A percentile compares a stretch with the other conserved stretches of the same genome.
Conservation (phyloP, 2,797 vertebrate species). For the Labeo calbasu region DNA sequence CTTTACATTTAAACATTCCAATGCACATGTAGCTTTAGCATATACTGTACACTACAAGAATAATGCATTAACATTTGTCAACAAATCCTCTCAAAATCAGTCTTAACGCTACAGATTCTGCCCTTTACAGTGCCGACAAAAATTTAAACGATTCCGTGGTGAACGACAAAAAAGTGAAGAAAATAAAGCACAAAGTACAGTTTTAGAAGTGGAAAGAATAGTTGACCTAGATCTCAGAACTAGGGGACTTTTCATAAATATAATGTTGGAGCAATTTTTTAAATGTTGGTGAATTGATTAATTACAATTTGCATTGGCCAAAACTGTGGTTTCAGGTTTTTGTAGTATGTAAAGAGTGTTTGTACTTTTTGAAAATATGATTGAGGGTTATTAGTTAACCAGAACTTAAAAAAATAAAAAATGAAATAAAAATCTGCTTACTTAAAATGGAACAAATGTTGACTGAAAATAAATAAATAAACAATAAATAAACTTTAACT, state of each 20-base stretch:
- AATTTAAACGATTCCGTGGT: neutral
- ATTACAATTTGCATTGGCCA: neutral
- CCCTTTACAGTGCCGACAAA: neutral
- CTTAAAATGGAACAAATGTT: neutral
- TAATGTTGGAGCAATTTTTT: neutral
- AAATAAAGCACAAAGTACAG: neutral
- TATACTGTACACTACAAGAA: neutral
- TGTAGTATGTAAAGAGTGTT: neutral
- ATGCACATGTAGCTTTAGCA: neutral
- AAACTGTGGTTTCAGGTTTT: neutral
- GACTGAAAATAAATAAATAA: neutral
- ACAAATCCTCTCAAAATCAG: conserved; percentile 2
- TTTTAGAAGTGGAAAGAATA: neutral
- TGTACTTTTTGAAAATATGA: neutral
- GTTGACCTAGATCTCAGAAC: neutral
- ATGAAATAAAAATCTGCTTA: neutral
- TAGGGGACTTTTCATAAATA: neutral
- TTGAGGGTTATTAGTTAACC: neutral
- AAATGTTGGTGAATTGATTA: neutral
- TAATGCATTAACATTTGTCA: neutral
- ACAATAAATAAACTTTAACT: neutral
- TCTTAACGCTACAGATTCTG: neutral
- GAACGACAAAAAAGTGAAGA: neutral
- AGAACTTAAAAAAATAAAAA: neutral
- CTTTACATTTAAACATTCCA: neutral